These are phyloP conservation scores for Emydoidea blandingii DNA, from an alignment of 2,797 vertebrate species.

Conservation along the genomic window DNA sequence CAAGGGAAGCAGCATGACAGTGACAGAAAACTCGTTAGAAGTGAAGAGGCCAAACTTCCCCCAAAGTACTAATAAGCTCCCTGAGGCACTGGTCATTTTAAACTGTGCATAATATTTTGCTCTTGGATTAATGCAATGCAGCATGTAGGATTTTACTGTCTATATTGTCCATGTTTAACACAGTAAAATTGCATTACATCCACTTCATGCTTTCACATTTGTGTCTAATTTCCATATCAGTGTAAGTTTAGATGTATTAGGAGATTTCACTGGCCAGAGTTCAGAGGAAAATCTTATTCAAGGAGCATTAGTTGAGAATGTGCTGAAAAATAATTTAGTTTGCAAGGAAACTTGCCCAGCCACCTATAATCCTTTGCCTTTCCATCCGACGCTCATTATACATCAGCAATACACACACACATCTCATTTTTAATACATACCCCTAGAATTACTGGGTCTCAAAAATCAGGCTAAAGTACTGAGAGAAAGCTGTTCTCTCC, in stretches of 20 bases:
- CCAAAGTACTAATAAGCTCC: conserved; percentile 6
- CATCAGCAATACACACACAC: background rate
- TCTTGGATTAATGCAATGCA: background rate
- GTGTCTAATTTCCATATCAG: conserved; percentile 25
- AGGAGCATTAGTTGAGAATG: background rate
- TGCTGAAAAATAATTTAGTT: conserved; percentile 30
- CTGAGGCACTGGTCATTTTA: conserved; percentile 6
- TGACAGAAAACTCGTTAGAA: conserved; percentile 9
- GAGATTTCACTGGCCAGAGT: background rate
- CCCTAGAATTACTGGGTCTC: background rate
- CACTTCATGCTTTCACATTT: background rate
- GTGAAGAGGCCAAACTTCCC: conserved; percentile 35
- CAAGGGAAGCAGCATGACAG: conserved; percentile 23
- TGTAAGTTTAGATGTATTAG: conserved; percentile 10
- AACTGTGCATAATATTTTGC: conserved; percentile 29
- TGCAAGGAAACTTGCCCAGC: background rate
- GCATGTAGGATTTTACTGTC: background rate
- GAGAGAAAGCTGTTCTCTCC: background rate
- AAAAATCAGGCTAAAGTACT: background rate
- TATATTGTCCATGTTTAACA: conserved; percentile 16
- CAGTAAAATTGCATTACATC: conserved; percentile 8
- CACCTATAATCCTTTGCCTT: background rate
- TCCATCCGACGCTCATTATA: background rate
- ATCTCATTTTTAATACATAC: background rate
- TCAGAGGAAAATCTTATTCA: background rate